Evolutionary conservation across 2,888 invertebrate species (phyloP).

Genomic region (Polyommatus iphigenia): DNA sequence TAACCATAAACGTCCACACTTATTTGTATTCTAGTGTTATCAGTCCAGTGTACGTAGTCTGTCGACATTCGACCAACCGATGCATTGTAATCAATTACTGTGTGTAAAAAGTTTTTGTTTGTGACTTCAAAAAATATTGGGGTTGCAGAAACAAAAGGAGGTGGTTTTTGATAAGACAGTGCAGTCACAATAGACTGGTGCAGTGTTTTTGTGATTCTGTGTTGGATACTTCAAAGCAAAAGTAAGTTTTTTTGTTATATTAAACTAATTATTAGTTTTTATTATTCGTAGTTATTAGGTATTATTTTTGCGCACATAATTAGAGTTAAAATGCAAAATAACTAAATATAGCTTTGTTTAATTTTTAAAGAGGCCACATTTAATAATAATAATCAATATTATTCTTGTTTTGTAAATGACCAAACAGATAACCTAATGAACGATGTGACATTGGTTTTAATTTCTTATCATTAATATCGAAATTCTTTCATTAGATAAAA

Average conservation of each 20-base stretch:
- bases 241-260: background rate
- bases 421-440: background rate
- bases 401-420: background rate
- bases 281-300: no score
- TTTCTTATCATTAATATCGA: background rate
- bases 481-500: background rate
- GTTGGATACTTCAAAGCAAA: background rate
- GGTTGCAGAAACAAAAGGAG: background rate
- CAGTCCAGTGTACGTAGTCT: background rate
- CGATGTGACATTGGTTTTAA: background rate
- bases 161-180: background rate
- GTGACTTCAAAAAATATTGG: background rate
- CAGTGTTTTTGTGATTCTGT: background rate
- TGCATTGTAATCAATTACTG: background rate
- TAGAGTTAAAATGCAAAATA: background rate
- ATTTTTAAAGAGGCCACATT: no score
- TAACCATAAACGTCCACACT: background rate
- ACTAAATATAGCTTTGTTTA: no score
- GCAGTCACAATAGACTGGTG: no score
- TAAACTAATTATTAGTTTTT: background rate
- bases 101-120: background rate
- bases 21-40: constrained; percentile 3
- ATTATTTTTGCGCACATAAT: background rate
- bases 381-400: no score
- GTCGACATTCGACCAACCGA: background rate